A percentile compares a stretch with the other conserved stretches of the same genome.
phyloP scores from a whole-genome alignment of 2,888 invertebrate species.

The Chorisops tibialis region DNA sequence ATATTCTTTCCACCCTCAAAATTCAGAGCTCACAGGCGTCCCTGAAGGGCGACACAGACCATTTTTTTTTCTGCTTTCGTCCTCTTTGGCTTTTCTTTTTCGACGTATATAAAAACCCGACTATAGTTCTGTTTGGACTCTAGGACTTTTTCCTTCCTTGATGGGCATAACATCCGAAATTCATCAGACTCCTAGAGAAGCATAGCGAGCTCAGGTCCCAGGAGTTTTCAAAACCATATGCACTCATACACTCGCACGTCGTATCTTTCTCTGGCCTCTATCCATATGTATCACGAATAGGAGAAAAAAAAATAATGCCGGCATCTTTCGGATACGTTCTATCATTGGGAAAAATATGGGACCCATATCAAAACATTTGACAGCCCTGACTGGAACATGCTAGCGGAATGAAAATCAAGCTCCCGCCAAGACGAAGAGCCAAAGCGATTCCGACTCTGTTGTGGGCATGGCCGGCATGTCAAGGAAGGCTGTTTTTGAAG shows the following conservation, averaged over 20 bases:
- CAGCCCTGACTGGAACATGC: conserved; percentile 53
- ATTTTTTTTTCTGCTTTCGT: conserved; percentile 10
- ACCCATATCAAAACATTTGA: conserved; percentile 55
- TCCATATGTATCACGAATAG: conserved; percentile 4
- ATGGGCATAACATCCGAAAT: conserved; percentile 21
- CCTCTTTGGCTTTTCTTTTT: background rate
- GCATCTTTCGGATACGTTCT: conserved; percentile 29
- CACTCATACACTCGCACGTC: conserved; percentile 9
- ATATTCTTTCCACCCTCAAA: background rate
- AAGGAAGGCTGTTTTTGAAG: background rate
- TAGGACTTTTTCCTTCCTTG: conserved; percentile 8
- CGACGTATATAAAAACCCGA: conserved; percentile 4
- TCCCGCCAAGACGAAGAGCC: conserved; percentile 20
- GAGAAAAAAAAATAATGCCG: conserved; percentile 10
- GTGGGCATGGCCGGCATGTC: conserved; percentile 19
- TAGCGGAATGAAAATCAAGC: conserved; percentile 32
- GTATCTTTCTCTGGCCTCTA: background rate
- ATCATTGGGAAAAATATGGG: conserved; percentile 36
- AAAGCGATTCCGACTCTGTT: conserved; percentile 3
- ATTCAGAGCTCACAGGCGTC: conserved; percentile 13
- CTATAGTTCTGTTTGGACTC: conserved; percentile 4
- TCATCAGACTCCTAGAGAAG: conserved; percentile 17
- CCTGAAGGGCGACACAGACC: conserved; percentile 14
- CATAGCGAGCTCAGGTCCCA: conserved; percentile 24
- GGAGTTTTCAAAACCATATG: conserved; percentile 15